A percentile compares a stretch with the other conserved stretches of the same genome.
phyloP scores from a whole-genome alignment of 2,113 vertebrate species.

The Sminthopsis crassicaudata region DNA sequence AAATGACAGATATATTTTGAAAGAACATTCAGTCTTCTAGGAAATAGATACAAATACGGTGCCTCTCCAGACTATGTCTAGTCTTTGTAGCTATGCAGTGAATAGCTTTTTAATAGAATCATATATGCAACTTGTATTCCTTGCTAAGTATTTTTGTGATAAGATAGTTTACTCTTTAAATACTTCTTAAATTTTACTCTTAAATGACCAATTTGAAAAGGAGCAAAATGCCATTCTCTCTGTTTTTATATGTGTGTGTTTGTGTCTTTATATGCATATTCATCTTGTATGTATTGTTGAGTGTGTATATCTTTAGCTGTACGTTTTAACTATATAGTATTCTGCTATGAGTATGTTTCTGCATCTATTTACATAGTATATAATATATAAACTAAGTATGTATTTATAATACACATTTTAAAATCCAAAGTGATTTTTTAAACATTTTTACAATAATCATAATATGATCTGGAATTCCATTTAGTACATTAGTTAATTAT shows the following conservation, averaged over 20 bases:
- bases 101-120: conserved; percentile 69
- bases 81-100: conserved; percentile 48
- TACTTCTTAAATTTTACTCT: conserved; percentile 32
- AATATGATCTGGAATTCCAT: neutral
- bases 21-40: conserved; percentile 75
- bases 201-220: neutral
- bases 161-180: conserved; percentile 45
- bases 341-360: too few relatives aligned
- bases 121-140: conserved; percentile 36
- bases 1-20: conserved; percentile 81
- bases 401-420: conserved; percentile 8
- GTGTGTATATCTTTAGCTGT: too few relatives aligned
- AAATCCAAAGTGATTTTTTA: conserved; percentile 2
- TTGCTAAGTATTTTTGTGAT: conserved; percentile 56
- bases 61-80: conserved; percentile 35
- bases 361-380: too few relatives aligned
- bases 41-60: conserved; percentile 75
- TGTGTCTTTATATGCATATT: neutral
- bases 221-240: conserved; percentile 24
- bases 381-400: too few relatives aligned
- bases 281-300: neutral
- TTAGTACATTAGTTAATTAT: conserved; percentile 47
- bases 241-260: too few relatives aligned
- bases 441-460: neutral
- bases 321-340: too few relatives aligned